A percentile compares a stretch with the other conserved stretches of the same genome.
phyloP scores from a whole-genome alignment of 2,888 invertebrate species.

The Pristionchus arcanus region DNA sequence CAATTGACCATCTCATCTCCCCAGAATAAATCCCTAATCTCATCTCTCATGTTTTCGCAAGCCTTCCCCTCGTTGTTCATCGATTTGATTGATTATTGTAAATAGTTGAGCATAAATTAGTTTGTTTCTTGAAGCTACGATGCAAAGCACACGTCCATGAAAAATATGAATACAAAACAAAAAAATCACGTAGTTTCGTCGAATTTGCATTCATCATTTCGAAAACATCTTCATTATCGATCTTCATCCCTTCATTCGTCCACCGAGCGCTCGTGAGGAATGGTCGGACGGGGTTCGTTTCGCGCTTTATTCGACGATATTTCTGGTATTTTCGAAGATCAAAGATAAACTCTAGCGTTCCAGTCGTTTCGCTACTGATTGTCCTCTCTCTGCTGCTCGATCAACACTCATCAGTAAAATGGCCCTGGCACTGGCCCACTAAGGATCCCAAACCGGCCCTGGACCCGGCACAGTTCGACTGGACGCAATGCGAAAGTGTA shows the following conservation, averaged over 20 bases:
- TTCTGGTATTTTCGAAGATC: not conserved
- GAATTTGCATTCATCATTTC: not conserved
- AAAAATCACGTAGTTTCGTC: not conserved
- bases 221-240: not conserved
- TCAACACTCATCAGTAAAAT: not conserved
- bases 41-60: not conserved
- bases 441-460: too few relatives aligned
- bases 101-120: constrained; percentile 34
- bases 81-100: constrained; percentile 21
- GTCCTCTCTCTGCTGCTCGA: not conserved
- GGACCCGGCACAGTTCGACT: not conserved
- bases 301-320: not conserved
- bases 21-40: not conserved
- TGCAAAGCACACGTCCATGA: not conserved
- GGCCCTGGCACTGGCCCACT: too few relatives aligned
- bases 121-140: not conserved
- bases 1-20: constrained; percentile 27
- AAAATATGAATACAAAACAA: not conserved
- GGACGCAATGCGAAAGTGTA: not conserved
- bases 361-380: not conserved
- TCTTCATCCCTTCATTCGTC: not conserved
- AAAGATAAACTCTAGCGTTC: not conserved
- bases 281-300: constrained; percentile 4
- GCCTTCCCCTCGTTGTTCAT: not conserved
- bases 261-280: not conserved